phyloP scores from a whole-genome alignment of 2,888 invertebrate species.

The Erannis defoliaria region DNA sequence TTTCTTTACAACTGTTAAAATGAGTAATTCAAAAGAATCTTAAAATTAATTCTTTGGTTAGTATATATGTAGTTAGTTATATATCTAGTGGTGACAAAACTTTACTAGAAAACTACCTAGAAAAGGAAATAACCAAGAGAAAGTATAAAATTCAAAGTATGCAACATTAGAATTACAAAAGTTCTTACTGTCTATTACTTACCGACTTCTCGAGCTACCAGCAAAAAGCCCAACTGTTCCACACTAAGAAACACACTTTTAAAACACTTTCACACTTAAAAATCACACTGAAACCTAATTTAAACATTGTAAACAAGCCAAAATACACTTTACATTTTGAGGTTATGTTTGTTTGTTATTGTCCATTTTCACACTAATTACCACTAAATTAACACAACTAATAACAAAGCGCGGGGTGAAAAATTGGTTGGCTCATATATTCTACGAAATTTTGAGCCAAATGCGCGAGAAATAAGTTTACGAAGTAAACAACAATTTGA shows the following conservation, averaged over 20 bases:
- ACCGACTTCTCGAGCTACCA: slow-evolving; percentile 36
- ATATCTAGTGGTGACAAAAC: background rate
- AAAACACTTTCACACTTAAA: slow-evolving; percentile 19
- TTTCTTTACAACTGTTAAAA: background rate
- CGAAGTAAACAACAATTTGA: slow-evolving; percentile 26
- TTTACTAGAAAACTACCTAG: background rate
- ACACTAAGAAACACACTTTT: slow-evolving; percentile 10
- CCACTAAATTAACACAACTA: slow-evolving; percentile 2
- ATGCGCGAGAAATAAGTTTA: slow-evolving; percentile 19
- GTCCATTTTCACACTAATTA: slow-evolving; percentile 15
- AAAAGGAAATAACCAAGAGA: background rate
- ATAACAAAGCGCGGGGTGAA: background rate
- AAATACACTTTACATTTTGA: slow-evolving; percentile 29
- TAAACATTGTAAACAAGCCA: slow-evolving; percentile 35
- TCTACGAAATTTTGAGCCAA: slow-evolving; percentile 14
- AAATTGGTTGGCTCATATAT: background rate
- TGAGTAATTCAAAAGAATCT: background rate
- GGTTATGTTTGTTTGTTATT: slow-evolving; percentile 45
- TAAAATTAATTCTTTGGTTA: background rate
- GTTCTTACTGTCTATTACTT: slow-evolving; percentile 38
- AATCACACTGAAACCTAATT: slow-evolving; percentile 15
- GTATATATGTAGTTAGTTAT: background rate
- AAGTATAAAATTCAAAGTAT: background rate
- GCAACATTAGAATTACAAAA: slow-evolving; percentile 14
- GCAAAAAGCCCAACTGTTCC: background rate